Evolutionary conservation across 1,140 invertebrate species (phyloP), one percentile per base, ranked within the genome.

Genomic region (Dryas iulia): DNA sequence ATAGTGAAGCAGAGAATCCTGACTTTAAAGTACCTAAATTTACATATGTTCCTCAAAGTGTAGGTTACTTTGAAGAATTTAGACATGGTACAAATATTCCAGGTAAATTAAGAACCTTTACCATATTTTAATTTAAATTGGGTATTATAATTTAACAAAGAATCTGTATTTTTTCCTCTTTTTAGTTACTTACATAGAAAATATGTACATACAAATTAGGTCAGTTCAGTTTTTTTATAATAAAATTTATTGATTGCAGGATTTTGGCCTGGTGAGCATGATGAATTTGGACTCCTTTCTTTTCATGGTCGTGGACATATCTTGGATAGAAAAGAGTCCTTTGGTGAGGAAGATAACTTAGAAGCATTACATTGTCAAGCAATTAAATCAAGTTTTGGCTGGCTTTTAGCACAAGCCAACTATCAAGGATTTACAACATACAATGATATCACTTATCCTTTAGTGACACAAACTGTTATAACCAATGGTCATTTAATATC

Each of bases 361-460:
- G 94, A 97, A 70, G 94, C 95, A 5, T 71, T 97, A 1, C 93
- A 94, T 80, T 91, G 94, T 7, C 95, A 96, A 89, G 96, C 94
- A 4, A 94, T 98, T 62, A 93, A 95, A 59, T 92, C 94, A 6
- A 96, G 95, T 14, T 98, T 96, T 89, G 93, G 94, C 10, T 98
- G 96, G 95, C 92, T 98, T 6, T 87, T 96, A 59, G 93, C 95
- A 0, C 96, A 97, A 91, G 97, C 97, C 6, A 95, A 94, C 83
- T 96, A 96, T 88, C 95, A 97, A 93, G 97, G 98, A 54, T 99
- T 99, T 84, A 96, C 96, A 58, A 96, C 96, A 5, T 97, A 93
- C 73, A 95, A 97, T 78, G 97, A 98, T 62, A 74, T 98, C 5
- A 97, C 96, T 0, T 98, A 98, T 87, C 98, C 98, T 11, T 83